Evolutionary conservation across 2,888 invertebrate species (phyloP), one percentile per base, ranked within the genome.

Genomic region (Cistogaster globosa): DNA sequence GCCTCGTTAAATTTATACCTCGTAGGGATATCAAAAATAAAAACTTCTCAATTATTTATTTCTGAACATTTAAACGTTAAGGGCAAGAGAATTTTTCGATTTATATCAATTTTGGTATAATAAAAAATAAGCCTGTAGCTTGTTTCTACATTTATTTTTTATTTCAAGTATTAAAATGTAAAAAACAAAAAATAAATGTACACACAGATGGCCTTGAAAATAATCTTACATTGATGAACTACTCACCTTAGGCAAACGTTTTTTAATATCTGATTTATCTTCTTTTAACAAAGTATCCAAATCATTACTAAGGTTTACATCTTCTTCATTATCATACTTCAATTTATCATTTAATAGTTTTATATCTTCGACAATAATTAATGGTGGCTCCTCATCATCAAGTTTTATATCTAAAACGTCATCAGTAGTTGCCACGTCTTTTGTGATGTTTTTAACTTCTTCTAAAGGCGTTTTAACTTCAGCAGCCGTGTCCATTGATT

Each of bases 371-470:
- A 18, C 53, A 22, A 67, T 60, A 22, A 76, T 20, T 18, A 69
- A 86, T 20, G 60, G 72, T 68, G 81, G 82, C 6, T 32, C 32
- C 11, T 88, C 85, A 0, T 84, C 84, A 60, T 81, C 80, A 20
- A 82, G 67, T 77, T 86, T 87, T 58, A 87, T 77, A 11, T 68
- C 58, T 8, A 57, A 45, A 5, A 36, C 65, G 36, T 84, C 78
- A 51, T 79, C 77, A 16, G 86, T 69, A 9, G n/a, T n/a, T 5
- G 42, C 36, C 22, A 81, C 68, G 42, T 71, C 32, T 57, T 86
- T 82, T 26, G 53, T 38, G 1, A 62, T 63, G 20, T 55, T 74
- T 80, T 83, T 76, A 16, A 2, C 69, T 0, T 8, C 74, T 53
- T 86, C 68, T 55, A 26, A 18, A 14, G 62, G 18, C 11, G 67